A percentile compares a stretch with the other conserved stretches of the same genome.
Evolutionary conservation across 2,888 invertebrate genomes (phyloP).

Genomic region (Agonum fuliginosum): DNA sequence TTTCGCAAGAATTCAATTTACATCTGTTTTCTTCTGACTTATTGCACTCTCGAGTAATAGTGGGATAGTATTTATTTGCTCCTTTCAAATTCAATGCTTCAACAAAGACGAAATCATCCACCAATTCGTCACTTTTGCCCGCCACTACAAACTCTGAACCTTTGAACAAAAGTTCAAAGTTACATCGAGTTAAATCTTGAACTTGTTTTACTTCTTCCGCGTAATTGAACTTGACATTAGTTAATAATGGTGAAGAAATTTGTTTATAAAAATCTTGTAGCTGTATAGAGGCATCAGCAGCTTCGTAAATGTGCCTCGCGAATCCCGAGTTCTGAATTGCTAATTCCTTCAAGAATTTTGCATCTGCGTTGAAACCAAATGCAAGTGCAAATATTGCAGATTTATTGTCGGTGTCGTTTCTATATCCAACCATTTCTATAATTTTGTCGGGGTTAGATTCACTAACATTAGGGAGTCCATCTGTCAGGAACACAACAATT

Average conservation of each 20-base stretch:
- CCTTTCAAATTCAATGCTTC: slow-evolving; percentile 61
- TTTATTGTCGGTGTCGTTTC: slow-evolving; percentile 44
- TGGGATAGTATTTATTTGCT: slow-evolving; percentile 65
- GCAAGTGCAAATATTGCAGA: slow-evolving; percentile 71
- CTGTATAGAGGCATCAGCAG: slow-evolving; percentile 71
- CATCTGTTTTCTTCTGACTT: background rate
- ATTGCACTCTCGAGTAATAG: slow-evolving; percentile 30
- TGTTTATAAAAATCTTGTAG: slow-evolving; percentile 71
- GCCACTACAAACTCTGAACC: slow-evolving; percentile 78
- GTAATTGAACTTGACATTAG: slow-evolving; percentile 71
- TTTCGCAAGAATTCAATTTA: too few species aligned
- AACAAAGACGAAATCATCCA: slow-evolving; percentile 34
- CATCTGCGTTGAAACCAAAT: slow-evolving; percentile 72
- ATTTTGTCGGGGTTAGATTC: slow-evolving; percentile 61
- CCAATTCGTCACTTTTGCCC: slow-evolving; percentile 69
- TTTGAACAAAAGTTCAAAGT: slow-evolving; percentile 75
- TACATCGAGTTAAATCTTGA: slow-evolving; percentile 70
- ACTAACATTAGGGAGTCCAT: slow-evolving; percentile 67
- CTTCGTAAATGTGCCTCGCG: slow-evolving; percentile 72
- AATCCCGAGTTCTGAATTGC: slow-evolving; percentile 72
- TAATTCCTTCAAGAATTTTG: slow-evolving; percentile 71
- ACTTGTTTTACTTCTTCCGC: slow-evolving; percentile 27
- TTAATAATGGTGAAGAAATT: slow-evolving; percentile 72
- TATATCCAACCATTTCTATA: slow-evolving; percentile 39
- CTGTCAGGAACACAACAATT: slow-evolving; percentile 64